phyloP scores from a whole-genome alignment of 2,113 vertebrate species.

The Lycaon pictus region DNA sequence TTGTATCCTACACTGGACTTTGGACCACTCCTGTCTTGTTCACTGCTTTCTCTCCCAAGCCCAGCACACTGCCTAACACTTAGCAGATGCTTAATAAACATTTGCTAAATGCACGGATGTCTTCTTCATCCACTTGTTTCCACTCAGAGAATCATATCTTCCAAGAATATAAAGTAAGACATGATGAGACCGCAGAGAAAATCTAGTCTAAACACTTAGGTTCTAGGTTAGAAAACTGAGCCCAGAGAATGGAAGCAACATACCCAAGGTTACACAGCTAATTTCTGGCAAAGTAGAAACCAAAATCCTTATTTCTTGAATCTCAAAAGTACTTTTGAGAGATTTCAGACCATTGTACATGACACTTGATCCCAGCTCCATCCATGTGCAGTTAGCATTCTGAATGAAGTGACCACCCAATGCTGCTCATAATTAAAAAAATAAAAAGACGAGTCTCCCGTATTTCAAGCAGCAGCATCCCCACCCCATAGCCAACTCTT shows the following conservation, averaged over 20 bases:
- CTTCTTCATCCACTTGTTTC: conserved; percentile 9
- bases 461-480: background rate
- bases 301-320: background rate
- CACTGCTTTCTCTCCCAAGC: background rate
- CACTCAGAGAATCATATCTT: conserved; percentile 23
- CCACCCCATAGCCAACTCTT: background rate
- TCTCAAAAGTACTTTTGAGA: conserved; percentile 45
- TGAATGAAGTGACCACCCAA: background rate
- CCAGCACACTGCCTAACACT: background rate
- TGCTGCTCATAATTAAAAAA: background rate
- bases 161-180: conserved; percentile 15
- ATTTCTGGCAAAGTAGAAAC: background rate
- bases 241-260: background rate
- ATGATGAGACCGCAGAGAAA: background rate
- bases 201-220: background rate
- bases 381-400: background rate
- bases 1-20: background rate
- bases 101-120: background rate
- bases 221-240: conserved; percentile 32
- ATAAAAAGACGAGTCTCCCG: background rate
- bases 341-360: background rate
- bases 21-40: background rate
- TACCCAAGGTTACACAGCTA: conserved; percentile 13
- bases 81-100: conserved; percentile 1
- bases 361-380: background rate